Evolutionary conservation across 2,113 vertebrate genomes (phyloP).

Genomic region (Caretta caretta): DNA sequence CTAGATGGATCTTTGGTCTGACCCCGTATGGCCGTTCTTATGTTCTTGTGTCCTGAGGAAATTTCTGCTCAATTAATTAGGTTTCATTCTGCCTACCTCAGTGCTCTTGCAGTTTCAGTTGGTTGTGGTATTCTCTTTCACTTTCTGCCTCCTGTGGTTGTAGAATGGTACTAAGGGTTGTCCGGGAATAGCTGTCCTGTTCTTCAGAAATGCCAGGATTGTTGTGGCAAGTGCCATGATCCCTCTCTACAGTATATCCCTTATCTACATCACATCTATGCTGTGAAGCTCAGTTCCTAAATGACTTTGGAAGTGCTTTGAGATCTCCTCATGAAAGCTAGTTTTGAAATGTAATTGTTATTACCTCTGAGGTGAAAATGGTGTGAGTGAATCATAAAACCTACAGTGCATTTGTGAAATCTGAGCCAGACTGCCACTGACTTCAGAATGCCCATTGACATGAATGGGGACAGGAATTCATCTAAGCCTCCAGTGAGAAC

Average conservation of each 20-base stretch:
- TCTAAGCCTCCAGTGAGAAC: neutral
- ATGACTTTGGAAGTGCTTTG: neutral
- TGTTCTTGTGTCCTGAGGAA: neutral
- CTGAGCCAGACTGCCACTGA: too few species aligned
- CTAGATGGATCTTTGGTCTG: too few species aligned
- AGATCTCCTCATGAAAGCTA: neutral
- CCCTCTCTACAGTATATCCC: accelerated
- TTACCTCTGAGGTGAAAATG: neutral
- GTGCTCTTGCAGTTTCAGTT: neutral
- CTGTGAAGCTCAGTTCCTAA: neutral
- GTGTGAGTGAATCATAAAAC: neutral
- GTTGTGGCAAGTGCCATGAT: accelerated
- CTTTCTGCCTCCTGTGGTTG: neutral
- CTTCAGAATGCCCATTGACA: neutral
- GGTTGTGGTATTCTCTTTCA: neutral
- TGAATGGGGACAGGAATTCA: neutral
- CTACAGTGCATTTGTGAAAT: neutral
- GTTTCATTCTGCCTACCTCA: neutral
- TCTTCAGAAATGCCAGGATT: neutral
- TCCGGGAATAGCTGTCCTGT: neutral
- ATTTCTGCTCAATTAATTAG: neutral
- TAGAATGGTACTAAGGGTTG: neutral
- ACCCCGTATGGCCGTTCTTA: too few species aligned
- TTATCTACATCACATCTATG: neutral
- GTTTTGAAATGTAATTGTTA: neutral